A percentile compares a stretch with the other conserved stretches of the same genome.
Evolutionary conservation across 1,140 invertebrate genomes (phyloP).

Genomic region (Ips typographus): DNA sequence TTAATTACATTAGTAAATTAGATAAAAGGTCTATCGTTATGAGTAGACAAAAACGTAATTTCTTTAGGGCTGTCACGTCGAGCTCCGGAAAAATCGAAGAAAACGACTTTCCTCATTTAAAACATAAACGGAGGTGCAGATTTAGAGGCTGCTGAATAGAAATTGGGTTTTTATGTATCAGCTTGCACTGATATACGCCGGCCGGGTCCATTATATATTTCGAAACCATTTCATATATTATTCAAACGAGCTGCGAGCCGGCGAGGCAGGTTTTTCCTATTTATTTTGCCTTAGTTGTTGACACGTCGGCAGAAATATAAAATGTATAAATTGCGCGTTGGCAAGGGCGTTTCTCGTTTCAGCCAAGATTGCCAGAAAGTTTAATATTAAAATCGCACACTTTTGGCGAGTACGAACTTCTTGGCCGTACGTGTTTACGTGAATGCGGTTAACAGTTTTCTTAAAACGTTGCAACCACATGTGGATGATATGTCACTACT

Average conservation of each 20-base stretch:
- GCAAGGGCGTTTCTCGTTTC: constrained; percentile 6
- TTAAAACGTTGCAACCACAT: background rate
- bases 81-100: background rate
- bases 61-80: background rate
- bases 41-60: too few relatives aligned
- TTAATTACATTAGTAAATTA: too few relatives aligned
- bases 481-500: background rate
- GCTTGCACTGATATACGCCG: constrained; percentile 19
- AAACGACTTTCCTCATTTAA: constrained; percentile 5
- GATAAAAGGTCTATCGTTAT: too few relatives aligned
- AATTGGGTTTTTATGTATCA: constrained; percentile 29
- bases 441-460: background rate
- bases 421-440: background rate
- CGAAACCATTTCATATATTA: constrained; percentile 32
- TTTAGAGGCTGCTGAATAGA: constrained; percentile 23
- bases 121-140: constrained; percentile 18
- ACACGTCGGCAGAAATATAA: constrained; percentile 30
- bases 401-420: background rate
- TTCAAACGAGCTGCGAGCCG: constrained; percentile 21
- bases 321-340: constrained; percentile 19
- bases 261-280: constrained; percentile 24
- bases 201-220: constrained; percentile 24
- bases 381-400: constrained; percentile 14
- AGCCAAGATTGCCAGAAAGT: constrained; percentile 13
- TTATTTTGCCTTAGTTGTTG: constrained; percentile 28